Conservation (phyloP, 2,797 vertebrate species). For the Zalophus californianus region DNA sequence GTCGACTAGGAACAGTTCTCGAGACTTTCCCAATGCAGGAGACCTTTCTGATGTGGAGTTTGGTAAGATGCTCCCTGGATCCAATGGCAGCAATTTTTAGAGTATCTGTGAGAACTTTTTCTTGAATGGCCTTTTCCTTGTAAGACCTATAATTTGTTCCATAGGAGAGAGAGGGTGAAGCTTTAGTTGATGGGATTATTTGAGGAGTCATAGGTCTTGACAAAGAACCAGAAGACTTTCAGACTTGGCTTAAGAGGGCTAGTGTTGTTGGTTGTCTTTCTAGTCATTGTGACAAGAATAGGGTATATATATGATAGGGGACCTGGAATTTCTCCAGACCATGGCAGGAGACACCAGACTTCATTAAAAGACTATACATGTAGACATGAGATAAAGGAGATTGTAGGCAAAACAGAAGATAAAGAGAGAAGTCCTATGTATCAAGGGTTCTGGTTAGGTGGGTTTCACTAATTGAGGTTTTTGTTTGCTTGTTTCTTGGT, state of each 20-base stretch:
- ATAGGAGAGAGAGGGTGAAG: neutral
- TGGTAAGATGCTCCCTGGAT: constrained; percentile 87
- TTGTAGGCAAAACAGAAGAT: constrained; percentile 8
- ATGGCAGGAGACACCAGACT: neutral
- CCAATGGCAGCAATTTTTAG: neutral
- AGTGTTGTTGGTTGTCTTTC: constrained; percentile 15
- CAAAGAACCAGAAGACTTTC: constrained; percentile 32
- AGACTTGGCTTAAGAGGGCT: constrained; percentile 18
- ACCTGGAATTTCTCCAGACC: neutral
- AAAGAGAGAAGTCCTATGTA: neutral
- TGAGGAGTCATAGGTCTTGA: constrained; percentile 1
- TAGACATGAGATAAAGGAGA: neutral
- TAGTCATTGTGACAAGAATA: neutral
- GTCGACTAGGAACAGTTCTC: constrained; percentile 89
- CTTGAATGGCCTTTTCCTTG: constrained; percentile 43
- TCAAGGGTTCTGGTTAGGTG: neutral
- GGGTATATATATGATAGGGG: neutral
- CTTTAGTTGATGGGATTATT: neutral
- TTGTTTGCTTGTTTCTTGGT: neutral
- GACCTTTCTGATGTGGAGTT: constrained; percentile 96
- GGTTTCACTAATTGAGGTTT: neutral
- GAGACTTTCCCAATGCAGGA: constrained; percentile 90
- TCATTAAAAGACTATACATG: neutral
- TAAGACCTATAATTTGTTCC: constrained; percentile 21
- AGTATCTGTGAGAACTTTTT: neutral